phyloP scores from a whole-genome alignment of 64 coral and sea anemone species.

The Platygyra sinensis region DNA sequence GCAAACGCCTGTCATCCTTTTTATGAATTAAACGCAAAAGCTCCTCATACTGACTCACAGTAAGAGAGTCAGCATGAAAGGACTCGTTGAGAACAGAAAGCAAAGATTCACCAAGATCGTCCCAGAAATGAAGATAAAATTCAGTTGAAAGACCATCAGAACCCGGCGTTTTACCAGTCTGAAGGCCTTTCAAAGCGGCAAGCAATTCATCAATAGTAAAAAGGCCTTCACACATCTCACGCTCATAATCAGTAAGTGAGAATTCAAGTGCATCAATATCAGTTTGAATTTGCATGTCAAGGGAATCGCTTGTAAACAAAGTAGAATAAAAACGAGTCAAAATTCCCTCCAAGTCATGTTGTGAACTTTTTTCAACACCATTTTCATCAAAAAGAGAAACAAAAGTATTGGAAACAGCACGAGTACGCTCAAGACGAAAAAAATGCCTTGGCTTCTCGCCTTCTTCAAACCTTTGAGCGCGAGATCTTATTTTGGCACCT shows the following conservation, averaged over 20 bases:
- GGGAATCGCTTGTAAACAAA: not conserved
- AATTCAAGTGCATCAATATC: not conserved
- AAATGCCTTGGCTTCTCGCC: slow-evolving; percentile 25
- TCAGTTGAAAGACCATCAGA: no score
- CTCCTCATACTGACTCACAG: not conserved
- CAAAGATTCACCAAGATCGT: not conserved
- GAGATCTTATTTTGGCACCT: not conserved
- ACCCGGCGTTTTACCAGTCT: no score
- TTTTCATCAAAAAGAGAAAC: not conserved
- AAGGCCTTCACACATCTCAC: not conserved
- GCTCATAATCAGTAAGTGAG: no score
- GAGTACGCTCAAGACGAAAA: not conserved
- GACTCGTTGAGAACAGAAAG: not conserved
- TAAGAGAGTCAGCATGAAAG: not conserved
- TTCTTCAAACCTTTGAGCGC: slow-evolving; percentile 37
- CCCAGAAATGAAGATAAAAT: slow-evolving; percentile 29
- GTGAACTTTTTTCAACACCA: not conserved
- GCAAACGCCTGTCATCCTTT: not conserved
- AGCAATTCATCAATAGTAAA: not conserved
- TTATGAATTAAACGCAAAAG: not conserved
- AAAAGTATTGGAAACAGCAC: not conserved
- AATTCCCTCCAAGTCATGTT: not conserved
- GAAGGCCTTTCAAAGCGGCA: not conserved
- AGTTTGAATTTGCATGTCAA: not conserved
- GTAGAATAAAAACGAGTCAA: not conserved